Evolutionary conservation across 2,888 invertebrate species (phyloP).

Genomic region (Daptonema setosum): DNA sequence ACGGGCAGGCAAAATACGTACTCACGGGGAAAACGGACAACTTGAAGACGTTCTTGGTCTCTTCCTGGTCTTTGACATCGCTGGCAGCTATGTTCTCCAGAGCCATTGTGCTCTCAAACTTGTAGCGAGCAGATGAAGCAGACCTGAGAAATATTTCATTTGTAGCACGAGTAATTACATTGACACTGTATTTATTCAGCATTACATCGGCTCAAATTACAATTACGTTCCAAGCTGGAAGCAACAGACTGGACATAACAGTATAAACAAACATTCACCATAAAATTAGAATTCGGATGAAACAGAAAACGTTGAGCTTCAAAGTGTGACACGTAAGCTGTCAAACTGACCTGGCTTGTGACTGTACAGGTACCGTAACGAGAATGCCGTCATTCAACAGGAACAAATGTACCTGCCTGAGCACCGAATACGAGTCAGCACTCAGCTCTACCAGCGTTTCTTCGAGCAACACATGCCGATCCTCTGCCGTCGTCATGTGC

Average conservation of each 20-base stretch:
- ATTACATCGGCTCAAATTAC: too few species aligned
- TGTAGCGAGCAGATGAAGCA: conserved; percentile 57
- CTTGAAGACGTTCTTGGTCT: conserved; percentile 75
- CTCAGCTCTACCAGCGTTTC: conserved; percentile 70
- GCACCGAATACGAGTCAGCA: conserved; percentile 43
- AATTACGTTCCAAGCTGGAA: too few species aligned
- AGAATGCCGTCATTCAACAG: conserved; percentile 75
- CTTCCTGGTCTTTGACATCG: conserved; percentile 58
- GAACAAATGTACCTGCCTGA: conserved; percentile 71
- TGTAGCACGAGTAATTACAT: too few species aligned
- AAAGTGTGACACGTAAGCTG: too few species aligned
- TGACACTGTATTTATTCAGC: too few species aligned
- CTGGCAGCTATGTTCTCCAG: conserved; percentile 73
- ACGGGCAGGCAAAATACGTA: conserved; percentile 68
- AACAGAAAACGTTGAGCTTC: too few species aligned
- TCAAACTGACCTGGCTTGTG: too few species aligned
- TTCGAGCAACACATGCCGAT: conserved; percentile 59
- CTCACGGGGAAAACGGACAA: conserved; percentile 78
- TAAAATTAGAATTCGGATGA: too few species aligned
- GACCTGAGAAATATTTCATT: conserved; percentile 27
- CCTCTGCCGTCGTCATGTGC: conserved; percentile 41
- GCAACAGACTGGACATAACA: too few species aligned
- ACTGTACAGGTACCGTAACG: conserved; percentile 55
- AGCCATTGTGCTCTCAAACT: conserved; percentile 60
- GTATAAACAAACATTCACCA: too few species aligned